phyloP scores from a whole-genome alignment of 2,888 invertebrate genomes.

The Acronicta aceris region DNA sequence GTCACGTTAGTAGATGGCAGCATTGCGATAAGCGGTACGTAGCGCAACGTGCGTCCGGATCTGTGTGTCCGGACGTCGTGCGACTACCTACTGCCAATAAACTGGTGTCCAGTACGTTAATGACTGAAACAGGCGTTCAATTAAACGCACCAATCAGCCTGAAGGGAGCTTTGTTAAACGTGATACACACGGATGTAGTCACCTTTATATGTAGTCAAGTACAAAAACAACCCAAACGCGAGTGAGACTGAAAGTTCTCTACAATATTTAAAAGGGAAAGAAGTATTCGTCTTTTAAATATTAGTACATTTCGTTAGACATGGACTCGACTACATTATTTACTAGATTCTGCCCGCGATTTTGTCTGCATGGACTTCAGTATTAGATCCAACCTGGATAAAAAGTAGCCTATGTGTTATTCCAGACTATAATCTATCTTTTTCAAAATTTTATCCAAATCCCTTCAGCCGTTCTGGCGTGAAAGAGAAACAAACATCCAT shows the following conservation, averaged over 20 bases:
- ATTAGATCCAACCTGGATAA: too few relatives aligned
- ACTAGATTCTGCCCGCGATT: too few relatives aligned
- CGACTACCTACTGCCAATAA: conserved; percentile 74
- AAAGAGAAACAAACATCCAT: too few relatives aligned
- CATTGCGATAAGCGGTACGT: conserved; percentile 50
- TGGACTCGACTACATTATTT: too few relatives aligned
- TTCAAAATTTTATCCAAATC: too few relatives aligned
- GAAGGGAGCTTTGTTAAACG: conserved; percentile 73
- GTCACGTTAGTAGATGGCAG: conserved; percentile 59
- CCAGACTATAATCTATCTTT: too few relatives aligned
- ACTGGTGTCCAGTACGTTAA: conserved; percentile 80
- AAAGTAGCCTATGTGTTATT: too few relatives aligned
- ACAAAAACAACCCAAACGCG: background rate
- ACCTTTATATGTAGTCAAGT: conserved; percentile 16
- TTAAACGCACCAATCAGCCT: conserved; percentile 82
- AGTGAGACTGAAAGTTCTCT: background rate
- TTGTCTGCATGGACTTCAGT: too few relatives aligned
- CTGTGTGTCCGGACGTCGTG: conserved; percentile 59
- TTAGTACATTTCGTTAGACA: too few relatives aligned
- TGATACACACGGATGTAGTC: conserved; percentile 61
- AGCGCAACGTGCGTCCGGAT: conserved; percentile 53
- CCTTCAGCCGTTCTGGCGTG: too few relatives aligned
- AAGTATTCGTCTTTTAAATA: too few relatives aligned
- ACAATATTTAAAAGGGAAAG: too few relatives aligned
- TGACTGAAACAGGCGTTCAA: conserved; percentile 83